phyloP scores from a whole-genome alignment of 2,888 invertebrate species.

The Patella ulyssiponensis region DNA sequence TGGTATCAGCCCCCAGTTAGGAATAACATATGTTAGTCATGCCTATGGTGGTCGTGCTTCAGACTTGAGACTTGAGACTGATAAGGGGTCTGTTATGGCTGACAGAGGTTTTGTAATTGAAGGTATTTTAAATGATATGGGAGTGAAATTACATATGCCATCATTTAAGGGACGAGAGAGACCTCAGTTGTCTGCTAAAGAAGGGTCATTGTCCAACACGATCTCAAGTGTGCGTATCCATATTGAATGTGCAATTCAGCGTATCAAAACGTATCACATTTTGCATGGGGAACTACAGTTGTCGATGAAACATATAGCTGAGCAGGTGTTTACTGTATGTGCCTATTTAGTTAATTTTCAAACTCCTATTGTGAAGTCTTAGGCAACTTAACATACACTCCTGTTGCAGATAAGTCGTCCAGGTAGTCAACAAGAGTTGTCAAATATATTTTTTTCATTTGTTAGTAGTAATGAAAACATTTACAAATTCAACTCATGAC shows the following conservation, averaged over 20 bases:
- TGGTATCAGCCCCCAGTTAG: conserved; percentile 32
- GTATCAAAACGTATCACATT: conserved; percentile 28
- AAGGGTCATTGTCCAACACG: conserved; percentile 21
- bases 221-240: conserved; percentile 29
- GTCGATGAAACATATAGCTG: conserved; percentile 28
- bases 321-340: conserved; percentile 33
- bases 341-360: conserved; percentile 32
- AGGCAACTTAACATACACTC: no score
- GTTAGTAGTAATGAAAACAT: no score
- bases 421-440: no score
- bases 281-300: conserved; percentile 24
- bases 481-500: no score
- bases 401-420: no score
- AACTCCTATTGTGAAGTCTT: conserved; percentile 21
- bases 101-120: conserved; percentile 30
- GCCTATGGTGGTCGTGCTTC: conserved; percentile 34
- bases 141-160: conserved; percentile 31
- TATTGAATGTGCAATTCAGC: conserved; percentile 28
- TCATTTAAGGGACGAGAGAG: conserved; percentile 30
- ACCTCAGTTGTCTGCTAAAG: conserved; percentile 20
- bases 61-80: conserved; percentile 18
- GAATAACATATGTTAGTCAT: conserved; percentile 30
- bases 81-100: conserved; percentile 32
- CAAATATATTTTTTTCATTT: no score
- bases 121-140: conserved; percentile 22